Conservation (phyloP, 2,797 vertebrate species). For the Ctenosaura bakeri region DNA sequence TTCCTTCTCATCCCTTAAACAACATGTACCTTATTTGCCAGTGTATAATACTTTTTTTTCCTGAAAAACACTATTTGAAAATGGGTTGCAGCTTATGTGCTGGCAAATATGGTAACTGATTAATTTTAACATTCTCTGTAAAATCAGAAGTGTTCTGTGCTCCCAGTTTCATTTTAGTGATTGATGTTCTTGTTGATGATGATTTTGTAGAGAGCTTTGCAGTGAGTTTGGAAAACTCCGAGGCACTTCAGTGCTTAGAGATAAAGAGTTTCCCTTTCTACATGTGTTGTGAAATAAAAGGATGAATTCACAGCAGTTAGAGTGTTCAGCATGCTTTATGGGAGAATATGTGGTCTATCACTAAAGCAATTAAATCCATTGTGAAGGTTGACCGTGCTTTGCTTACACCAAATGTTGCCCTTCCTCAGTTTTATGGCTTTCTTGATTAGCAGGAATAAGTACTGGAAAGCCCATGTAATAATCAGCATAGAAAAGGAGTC, state of each 20-base stretch:
- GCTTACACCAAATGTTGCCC: neutral
- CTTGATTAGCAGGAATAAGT: no score
- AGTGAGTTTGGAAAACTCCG: neutral
- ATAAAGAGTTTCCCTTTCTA: neutral
- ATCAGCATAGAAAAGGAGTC: no score
- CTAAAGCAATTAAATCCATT: neutral
- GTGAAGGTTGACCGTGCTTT: constrained; percentile 26
- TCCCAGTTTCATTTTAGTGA: constrained; percentile 6
- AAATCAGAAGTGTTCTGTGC: neutral
- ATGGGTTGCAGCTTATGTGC: no score
- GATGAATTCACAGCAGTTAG: neutral
- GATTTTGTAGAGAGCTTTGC: neutral
- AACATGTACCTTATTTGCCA: neutral
- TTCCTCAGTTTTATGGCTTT: neutral
- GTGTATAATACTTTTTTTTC: no score
- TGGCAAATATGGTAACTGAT: no score
- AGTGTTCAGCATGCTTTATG: neutral
- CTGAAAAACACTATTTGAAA: no score
- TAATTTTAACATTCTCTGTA: neutral
- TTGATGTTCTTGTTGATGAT: neutral
- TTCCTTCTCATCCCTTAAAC: neutral
- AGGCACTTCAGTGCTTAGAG: neutral
- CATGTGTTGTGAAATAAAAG: neutral
- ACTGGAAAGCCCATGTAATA: no score
- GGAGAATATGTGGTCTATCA: neutral